Evolutionary conservation across 2,888 invertebrate genomes (phyloP).

Genomic region (Acholoe squamosa): DNA sequence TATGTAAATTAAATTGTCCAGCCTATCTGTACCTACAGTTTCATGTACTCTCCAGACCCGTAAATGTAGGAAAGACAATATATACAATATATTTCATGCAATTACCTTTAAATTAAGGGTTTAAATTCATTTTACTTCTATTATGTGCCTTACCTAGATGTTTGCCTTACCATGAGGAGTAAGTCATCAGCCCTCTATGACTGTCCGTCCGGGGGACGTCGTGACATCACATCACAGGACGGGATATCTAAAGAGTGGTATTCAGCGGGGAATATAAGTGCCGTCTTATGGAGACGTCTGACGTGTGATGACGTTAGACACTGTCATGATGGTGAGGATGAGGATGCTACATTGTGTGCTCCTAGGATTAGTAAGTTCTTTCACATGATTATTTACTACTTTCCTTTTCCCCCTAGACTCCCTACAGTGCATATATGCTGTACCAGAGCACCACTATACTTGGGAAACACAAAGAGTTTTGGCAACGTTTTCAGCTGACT

Average conservation of each 20-base stretch:
- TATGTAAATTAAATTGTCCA: no score
- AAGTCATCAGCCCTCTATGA: conserved; percentile 34
- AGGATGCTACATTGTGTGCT: not conserved
- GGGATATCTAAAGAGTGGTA: not conserved
- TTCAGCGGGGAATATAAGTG: not conserved
- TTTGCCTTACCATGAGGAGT: conserved; percentile 16
- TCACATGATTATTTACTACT: not conserved
- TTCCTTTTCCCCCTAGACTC: not conserved
- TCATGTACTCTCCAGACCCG: no score
- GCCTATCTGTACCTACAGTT: no score
- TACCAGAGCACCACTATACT: not conserved
- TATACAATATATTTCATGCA: no score
- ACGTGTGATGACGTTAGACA: conserved; percentile 3
- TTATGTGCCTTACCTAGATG: no score
- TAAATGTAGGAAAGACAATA: no score
- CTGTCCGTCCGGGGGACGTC: not conserved
- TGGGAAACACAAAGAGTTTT: not conserved
- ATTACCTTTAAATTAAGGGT: no score
- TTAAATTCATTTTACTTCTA: no score
- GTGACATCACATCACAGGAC: not conserved
- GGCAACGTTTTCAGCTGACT: not conserved
- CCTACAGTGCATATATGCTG: not conserved
- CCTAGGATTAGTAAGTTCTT: not conserved
- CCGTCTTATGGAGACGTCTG: conserved; percentile 30
- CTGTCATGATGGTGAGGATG: conserved; percentile 12